Evolutionary conservation across 2,113 vertebrate species (phyloP).

Genomic region (Raja brachyura): DNA sequence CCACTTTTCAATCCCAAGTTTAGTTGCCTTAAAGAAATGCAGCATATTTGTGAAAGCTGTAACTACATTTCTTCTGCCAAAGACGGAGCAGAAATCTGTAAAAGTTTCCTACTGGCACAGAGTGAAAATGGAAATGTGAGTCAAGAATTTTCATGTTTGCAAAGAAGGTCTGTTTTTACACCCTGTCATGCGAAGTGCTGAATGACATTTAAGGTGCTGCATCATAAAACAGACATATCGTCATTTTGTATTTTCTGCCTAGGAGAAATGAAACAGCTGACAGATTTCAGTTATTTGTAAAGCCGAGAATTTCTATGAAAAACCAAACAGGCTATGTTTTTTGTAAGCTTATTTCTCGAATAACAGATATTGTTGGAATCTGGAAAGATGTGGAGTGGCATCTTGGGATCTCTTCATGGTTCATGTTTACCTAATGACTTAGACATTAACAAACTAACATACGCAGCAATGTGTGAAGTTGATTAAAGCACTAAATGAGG

Average conservation of each 20-base stretch:
- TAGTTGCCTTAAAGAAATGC: background rate
- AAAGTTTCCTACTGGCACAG: background rate
- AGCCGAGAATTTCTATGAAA: background rate
- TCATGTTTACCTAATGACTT: background rate
- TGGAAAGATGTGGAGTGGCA: background rate
- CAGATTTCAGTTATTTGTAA: background rate
- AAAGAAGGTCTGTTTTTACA: constrained; percentile 1
- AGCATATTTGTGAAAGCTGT: background rate
- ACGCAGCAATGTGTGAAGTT: background rate
- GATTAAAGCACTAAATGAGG: background rate
- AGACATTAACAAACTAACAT: background rate
- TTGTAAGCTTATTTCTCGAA: background rate
- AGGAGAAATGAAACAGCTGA: background rate
- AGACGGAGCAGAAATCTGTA: background rate
- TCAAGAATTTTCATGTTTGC: background rate
- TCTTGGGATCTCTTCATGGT: background rate
- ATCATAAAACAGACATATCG: background rate
- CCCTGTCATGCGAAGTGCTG: constrained; percentile 11
- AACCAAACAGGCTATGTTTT: background rate
- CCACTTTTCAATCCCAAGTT: background rate
- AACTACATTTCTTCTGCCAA: background rate
- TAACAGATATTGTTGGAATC: background rate
- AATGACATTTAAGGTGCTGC: background rate
- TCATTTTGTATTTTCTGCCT: constrained; percentile 1
- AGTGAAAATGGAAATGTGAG: constrained; percentile 2